Conservation (phyloP, 2,113 vertebrate species). For the Lepus europaeus region DNA sequence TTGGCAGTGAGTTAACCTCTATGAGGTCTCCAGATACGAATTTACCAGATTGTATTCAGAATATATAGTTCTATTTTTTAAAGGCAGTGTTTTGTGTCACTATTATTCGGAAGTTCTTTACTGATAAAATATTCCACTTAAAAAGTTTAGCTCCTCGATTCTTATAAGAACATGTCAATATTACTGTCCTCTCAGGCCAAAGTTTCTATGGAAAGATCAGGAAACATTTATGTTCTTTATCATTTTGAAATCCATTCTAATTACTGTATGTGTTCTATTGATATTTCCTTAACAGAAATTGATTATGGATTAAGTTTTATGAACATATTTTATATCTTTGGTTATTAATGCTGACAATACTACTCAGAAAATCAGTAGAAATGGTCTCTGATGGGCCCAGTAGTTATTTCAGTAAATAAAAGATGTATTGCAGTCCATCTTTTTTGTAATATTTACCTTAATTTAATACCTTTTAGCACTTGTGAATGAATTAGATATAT, state of each 20-base stretch:
- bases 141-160: background rate
- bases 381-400: background rate
- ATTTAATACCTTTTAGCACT: background rate
- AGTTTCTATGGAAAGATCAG: background rate
- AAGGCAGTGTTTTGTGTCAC: background rate
- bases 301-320: background rate
- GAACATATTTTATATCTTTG: background rate
- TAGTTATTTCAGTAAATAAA: background rate
- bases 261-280: background rate
- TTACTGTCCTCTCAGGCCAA: background rate
- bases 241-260: background rate
- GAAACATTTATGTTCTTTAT: background rate
- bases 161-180: background rate
- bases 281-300: conserved; percentile 8
- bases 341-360: conserved; percentile 3
- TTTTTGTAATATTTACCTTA: background rate
- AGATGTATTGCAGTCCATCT: background rate
- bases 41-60: background rate
- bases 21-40: background rate
- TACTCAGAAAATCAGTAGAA: conserved; percentile 9
- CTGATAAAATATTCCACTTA: background rate
- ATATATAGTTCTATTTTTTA: background rate
- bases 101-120: background rate
- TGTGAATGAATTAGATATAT: background rate
- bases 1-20: background rate